Conservation (phyloP, 2,888 invertebrate species). For the Aphodius sticticus region DNA sequence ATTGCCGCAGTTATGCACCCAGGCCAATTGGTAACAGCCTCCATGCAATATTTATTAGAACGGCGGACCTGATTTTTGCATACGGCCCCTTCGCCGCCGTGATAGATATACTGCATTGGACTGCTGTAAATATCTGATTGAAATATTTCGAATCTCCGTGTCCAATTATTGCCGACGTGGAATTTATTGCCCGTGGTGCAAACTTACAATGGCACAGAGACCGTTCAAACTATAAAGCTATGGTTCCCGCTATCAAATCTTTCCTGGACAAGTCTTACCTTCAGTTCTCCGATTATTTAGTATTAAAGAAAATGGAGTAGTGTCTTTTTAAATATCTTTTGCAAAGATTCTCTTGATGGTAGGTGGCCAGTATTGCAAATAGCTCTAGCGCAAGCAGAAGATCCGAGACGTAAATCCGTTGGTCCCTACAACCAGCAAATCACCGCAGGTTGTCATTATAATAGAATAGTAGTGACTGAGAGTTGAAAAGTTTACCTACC, state of each 20-base stretch:
- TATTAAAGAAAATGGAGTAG: too few species aligned
- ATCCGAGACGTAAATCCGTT: too few species aligned
- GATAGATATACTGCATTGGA: not conserved
- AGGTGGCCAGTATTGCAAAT: too few species aligned
- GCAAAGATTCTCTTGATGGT: too few species aligned
- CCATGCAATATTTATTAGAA: constrained; percentile 54
- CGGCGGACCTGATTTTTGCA: constrained; percentile 40
- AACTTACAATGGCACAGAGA: not conserved
- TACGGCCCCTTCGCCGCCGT: constrained; percentile 1
- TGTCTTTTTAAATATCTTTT: too few species aligned
- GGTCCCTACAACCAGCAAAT: too few species aligned
- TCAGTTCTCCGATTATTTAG: not conserved
- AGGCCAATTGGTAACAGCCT: constrained; percentile 53
- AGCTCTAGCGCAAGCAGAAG: too few species aligned
- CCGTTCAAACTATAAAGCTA: not conserved
- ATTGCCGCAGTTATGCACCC: constrained; percentile 55
- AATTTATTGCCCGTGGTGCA: not conserved
- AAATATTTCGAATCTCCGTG: not conserved
- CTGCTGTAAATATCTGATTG: constrained; percentile 4
- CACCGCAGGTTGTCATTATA: too few species aligned
- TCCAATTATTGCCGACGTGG: not conserved
- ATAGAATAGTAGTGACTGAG: too few species aligned
- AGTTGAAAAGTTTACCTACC: too few species aligned
- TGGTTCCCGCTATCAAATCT: not conserved
- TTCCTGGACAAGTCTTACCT: not conserved